Base-by-base conservation (phyloP, 2,888 invertebrate species). In the Nematopogon swammerdamellus region DNA sequence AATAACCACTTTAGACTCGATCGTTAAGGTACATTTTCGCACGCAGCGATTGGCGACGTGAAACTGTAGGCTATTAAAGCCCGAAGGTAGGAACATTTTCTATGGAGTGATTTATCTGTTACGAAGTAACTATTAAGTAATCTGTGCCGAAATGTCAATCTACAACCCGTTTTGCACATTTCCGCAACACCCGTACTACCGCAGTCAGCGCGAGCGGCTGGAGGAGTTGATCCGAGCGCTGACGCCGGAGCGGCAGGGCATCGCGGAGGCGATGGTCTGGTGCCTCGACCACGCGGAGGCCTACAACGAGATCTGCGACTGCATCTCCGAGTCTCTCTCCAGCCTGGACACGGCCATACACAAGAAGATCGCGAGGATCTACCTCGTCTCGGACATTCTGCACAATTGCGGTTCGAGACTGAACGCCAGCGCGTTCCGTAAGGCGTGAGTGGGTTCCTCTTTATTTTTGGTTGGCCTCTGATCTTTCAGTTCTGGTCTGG, bases 271-370 rank as follows among this genome's bases (percentile, higher is more conserved):
- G 16, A 99, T 99, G 99, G 91, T 98, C 48, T 99, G 97, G 85
- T 99, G 98, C 71, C 91, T 99, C 54, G 97, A 98, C 67, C 97
- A 99, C 73, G 95, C 97, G 18, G 97, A 97, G 70, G 95, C 96
- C 20, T 97, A 97, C 2, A 94, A 92, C 63, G 98, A 99, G 81
- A 91, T 99, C 54, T 91, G 93, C 47, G 92, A 92, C 57, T 96
- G 95, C 68, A 86, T 99, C 51, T 83, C 88, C 2, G 97, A 97
- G 72, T 86, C 96, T 1, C 81, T 99, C 45, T 84, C 89, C 6
- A 92, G 89, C 58, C 67, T 80, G 6, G 77, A 84, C 59, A 97
- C 97, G 1, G 81, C 88, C 48, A 84, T 95, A 18, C 87, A 88
- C 51, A 93, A 92, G 69, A 95, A 97, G 80, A 87, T 96, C 56